Evolutionary conservation across 2,888 invertebrate genomes (phyloP).

Genomic region (Pantelozetes paolii): DNA sequence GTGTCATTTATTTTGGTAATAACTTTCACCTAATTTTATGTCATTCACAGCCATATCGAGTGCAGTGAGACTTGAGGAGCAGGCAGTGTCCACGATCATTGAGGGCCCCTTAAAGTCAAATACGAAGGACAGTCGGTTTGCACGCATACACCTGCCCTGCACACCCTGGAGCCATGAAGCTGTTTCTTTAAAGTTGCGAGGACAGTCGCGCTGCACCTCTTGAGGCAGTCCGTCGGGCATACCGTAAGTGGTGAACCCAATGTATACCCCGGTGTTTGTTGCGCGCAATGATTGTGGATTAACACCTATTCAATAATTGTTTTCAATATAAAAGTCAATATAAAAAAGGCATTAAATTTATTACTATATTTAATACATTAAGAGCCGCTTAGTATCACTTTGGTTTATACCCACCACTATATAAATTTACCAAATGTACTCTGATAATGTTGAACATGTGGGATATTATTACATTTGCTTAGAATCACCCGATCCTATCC

Average conservation of each 20-base stretch:
- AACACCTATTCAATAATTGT: no score
- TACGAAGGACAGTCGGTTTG: conserved; percentile 85
- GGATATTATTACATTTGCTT: no score
- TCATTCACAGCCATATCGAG: conserved; percentile 59
- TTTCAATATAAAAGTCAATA: no score
- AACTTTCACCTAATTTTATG: conserved; percentile 74
- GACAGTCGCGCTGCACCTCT: conserved; percentile 67
- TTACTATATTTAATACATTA: not conserved
- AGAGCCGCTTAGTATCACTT: no score
- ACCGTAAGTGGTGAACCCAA: conserved; percentile 84
- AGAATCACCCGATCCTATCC: no score
- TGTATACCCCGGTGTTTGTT: conserved; percentile 84
- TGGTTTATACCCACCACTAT: no score
- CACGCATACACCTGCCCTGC: conserved; percentile 82
- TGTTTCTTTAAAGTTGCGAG: conserved; percentile 70
- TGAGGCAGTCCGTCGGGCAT: conserved; percentile 79
- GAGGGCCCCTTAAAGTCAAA: conserved; percentile 75
- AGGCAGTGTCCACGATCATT: conserved; percentile 41
- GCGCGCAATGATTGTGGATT: conserved; percentile 81
- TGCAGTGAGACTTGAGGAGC: conserved; percentile 40
- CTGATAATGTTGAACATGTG: no score
- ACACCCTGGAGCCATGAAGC: conserved; percentile 71
- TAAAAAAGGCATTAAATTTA: not conserved
- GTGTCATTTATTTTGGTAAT: no score
- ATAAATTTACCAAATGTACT: no score